phyloP scores from a whole-genome alignment of 2,888 invertebrate species.

The Melanophora roralis region DNA sequence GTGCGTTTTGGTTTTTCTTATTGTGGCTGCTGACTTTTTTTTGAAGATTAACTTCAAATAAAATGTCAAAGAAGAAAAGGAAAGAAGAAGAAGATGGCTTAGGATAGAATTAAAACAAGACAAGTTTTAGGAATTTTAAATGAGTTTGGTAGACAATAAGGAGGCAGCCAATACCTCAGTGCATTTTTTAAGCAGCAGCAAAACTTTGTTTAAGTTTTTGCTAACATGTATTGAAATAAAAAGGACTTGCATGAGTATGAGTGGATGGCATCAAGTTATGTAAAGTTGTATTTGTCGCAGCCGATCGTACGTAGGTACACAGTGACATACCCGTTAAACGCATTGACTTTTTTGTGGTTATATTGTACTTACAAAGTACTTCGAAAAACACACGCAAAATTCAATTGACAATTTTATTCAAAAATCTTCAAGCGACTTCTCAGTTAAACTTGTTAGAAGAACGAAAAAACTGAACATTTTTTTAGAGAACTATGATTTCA shows the following conservation, averaged over 20 bases:
- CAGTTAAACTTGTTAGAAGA: too few species aligned
- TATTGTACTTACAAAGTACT: conserved; percentile 11
- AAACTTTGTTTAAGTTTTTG: background rate
- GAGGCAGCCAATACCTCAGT: conserved; percentile 43
- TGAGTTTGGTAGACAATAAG: conserved; percentile 68
- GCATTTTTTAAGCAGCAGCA: conserved; percentile 4
- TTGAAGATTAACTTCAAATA: conserved; percentile 69
- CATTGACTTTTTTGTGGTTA: conserved; percentile 52
- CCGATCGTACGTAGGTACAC: background rate
- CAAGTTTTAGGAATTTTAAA: conserved; percentile 72
- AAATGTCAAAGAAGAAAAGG: conserved; percentile 63
- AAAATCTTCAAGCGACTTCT: background rate
- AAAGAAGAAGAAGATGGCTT: conserved; percentile 41
- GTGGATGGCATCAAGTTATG: conserved; percentile 49
- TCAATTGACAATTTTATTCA: background rate
- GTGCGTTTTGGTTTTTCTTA: background rate
- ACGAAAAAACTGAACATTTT: too few species aligned
- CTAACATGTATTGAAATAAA: conserved; percentile 9
- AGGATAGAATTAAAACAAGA: background rate
- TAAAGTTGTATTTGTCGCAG: conserved; percentile 12
- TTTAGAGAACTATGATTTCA: too few species aligned
- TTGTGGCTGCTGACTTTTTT: conserved; percentile 23
- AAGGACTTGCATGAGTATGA: conserved; percentile 43
- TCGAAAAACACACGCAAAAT: background rate
- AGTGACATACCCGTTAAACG: conserved; percentile 49